phyloP scores from a whole-genome alignment of 2,113 vertebrate genomes.

The Trinectes maculatus region DNA sequence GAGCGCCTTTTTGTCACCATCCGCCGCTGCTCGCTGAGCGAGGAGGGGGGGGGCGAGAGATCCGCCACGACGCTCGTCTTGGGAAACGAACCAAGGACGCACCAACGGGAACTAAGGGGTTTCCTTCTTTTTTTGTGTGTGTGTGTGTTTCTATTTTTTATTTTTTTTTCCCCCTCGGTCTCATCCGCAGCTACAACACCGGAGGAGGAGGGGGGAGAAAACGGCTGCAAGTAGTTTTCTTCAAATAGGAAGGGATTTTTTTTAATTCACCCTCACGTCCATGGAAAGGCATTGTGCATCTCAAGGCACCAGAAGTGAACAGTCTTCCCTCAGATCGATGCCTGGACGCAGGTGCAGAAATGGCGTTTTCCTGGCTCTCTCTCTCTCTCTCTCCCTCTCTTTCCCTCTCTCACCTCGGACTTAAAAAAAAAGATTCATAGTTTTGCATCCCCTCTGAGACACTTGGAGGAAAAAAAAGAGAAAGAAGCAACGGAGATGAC shows the following conservation, averaged over 20 bases:
- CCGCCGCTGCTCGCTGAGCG: slow-evolving; percentile 63
- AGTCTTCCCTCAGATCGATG: slow-evolving; percentile 55
- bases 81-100: slow-evolving; percentile 75
- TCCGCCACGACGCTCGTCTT: slow-evolving; percentile 60
- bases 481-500: slow-evolving; percentile 48
- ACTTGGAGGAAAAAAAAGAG: slow-evolving; percentile 40
- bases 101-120: slow-evolving; percentile 66
- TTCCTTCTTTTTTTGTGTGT: slow-evolving; percentile 16
- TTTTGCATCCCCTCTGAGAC: background rate
- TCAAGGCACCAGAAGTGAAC: slow-evolving; percentile 61
- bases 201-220: slow-evolving; percentile 34
- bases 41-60: slow-evolving; percentile 50
- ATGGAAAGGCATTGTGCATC: slow-evolving; percentile 66
- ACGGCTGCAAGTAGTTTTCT: slow-evolving; percentile 30
- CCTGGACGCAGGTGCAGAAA: slow-evolving; percentile 81
- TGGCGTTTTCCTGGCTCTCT: slow-evolving; percentile 62
- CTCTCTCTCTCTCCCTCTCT: no score
- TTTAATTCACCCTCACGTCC: slow-evolving; percentile 34
- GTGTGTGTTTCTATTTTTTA: background rate
- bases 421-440: slow-evolving; percentile 56
- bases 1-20: slow-evolving; percentile 48
- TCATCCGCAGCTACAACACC: slow-evolving; percentile 20
- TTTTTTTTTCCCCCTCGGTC: background rate
- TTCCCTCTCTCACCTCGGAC: slow-evolving; percentile 60
- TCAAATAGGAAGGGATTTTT: slow-evolving; percentile 48